A percentile compares a stretch with the other conserved stretches of the same genome.
These are phyloP conservation scores for Halichoeres trimaculatus DNA, from an alignment of 2,113 vertebrate species.

Conservation along the genomic window DNA sequence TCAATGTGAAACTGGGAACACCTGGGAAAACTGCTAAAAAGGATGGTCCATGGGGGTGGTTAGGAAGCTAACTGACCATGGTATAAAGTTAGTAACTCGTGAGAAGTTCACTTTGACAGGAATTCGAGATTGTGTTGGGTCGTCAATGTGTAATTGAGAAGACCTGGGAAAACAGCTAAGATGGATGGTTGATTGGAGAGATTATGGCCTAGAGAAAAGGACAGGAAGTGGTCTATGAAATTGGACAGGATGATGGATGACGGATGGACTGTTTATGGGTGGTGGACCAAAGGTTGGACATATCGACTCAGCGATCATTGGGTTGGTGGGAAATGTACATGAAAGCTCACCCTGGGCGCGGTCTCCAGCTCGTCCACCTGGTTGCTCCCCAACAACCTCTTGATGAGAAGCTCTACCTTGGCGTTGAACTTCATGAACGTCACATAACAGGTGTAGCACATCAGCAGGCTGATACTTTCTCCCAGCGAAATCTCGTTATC, in stretches of 20 bases:
- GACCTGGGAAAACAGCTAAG: no score
- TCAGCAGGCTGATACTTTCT: constrained; percentile 90
- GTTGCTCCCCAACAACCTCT: constrained; percentile 87
- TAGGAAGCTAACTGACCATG: no score
- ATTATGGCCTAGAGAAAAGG: no score
- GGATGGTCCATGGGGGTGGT: neutral
- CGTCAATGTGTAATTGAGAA: no score
- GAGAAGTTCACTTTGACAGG: no score
- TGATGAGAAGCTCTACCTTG: constrained; percentile 87
- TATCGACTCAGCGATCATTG: neutral
- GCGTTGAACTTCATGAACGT: constrained; percentile 97
- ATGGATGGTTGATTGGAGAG: no score
- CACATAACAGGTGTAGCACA: constrained; percentile 90
- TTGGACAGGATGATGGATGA: neutral
- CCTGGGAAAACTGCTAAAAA: neutral
- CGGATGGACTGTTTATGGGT: neutral
- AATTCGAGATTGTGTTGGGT: no score
- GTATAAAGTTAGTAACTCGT: no score
- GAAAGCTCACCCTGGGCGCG: constrained; percentile 89
- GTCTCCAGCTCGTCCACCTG: constrained; percentile 90
- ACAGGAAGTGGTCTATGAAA: neutral
- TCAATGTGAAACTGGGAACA: no score
- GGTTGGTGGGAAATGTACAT: constrained; percentile 16
- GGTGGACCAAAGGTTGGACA: no score
- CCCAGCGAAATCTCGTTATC: constrained; percentile 91